Evolutionary conservation across 2,113 vertebrate species (phyloP).

Genomic region (Grammomys dolichurus): DNA sequence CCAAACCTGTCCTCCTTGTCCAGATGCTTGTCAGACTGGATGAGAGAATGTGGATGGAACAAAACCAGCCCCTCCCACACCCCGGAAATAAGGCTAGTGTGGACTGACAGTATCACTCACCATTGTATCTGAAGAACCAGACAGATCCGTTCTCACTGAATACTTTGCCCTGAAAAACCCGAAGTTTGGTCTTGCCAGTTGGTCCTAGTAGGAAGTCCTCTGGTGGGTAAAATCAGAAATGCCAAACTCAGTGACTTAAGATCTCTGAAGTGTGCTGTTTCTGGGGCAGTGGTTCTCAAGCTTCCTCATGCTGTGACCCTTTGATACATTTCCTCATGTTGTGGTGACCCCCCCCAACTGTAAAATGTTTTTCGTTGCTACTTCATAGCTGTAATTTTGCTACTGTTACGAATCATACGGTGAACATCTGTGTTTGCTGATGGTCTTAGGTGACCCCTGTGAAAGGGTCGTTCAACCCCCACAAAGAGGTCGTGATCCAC

Average conservation of each 20-base stretch:
- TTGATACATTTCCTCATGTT: background rate
- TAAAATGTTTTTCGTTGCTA: background rate
- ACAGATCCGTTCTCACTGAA: background rate
- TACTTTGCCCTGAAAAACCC: background rate
- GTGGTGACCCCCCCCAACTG: background rate
- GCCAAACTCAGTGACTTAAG: background rate
- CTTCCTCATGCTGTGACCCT: background rate
- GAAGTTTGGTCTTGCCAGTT: background rate
- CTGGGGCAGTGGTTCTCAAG: background rate
- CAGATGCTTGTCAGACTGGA: background rate
- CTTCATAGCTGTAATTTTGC: background rate
- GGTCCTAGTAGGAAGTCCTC: background rate
- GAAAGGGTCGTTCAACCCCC: background rate
- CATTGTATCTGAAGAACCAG: background rate
- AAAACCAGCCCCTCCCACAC: background rate
- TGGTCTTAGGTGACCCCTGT: background rate
- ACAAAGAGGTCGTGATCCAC: no score
- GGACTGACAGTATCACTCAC: no score
- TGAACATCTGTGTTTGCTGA: background rate
- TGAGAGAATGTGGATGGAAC: background rate
- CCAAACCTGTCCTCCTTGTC: background rate
- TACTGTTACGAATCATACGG: background rate
- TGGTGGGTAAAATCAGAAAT: background rate
- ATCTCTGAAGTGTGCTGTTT: background rate
- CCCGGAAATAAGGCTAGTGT: background rate